Percentiles rank a stretch among this genome's conserved stretches.
phyloP scores from a whole-genome alignment of 2,113 vertebrate genomes.

The Theristicus caerulescens region DNA sequence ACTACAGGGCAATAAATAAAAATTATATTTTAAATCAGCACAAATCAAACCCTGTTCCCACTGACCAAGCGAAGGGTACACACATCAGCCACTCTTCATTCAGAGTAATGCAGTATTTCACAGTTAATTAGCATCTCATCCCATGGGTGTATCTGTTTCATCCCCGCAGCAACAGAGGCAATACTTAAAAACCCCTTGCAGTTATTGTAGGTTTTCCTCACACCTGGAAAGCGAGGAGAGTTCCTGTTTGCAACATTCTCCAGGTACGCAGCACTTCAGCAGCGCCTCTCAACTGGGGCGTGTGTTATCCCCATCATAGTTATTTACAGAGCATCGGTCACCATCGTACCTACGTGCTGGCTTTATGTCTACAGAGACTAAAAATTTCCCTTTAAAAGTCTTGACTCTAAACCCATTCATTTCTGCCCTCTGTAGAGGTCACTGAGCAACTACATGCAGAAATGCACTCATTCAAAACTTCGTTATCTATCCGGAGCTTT shows the following conservation, averaged over 20 bases:
- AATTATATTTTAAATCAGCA: background rate
- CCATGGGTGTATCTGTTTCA: background rate
- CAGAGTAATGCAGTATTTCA: background rate
- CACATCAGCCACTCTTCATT: background rate
- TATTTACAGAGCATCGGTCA: background rate
- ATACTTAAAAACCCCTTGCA: background rate
- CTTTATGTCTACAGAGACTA: background rate
- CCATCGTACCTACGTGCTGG: background rate
- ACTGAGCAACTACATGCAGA: slow-evolving; percentile 16
- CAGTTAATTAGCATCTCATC: background rate
- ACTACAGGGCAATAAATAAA: background rate
- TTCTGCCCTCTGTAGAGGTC: slow-evolving; percentile 69
- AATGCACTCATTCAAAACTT: background rate
- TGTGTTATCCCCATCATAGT: background rate
- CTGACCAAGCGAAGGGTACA: background rate
- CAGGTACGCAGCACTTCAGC: background rate
- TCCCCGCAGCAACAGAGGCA: background rate
- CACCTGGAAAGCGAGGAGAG: background rate
- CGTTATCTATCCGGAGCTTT: background rate
- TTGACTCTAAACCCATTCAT: background rate
- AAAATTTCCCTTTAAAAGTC: background rate
- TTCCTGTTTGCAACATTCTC: background rate
- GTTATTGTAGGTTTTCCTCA: background rate
- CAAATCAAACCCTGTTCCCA: background rate
- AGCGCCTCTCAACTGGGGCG: background rate